Evolutionary conservation across 2,888 invertebrate species (phyloP).

Genomic region (Lepetodrilus schrolli): DNA sequence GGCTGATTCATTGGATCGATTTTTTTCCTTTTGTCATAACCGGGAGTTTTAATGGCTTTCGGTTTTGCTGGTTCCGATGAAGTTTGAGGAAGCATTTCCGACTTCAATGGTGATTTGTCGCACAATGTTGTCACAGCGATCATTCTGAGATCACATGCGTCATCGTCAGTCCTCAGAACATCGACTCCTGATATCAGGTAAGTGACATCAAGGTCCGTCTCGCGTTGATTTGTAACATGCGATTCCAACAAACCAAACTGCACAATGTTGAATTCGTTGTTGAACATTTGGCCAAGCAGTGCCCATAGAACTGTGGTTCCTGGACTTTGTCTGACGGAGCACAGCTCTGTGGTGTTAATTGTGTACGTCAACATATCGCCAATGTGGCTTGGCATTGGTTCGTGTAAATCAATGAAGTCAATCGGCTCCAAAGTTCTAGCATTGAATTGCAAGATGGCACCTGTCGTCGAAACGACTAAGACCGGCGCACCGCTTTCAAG

Average conservation of each 20-base stretch:
- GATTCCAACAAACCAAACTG: constrained; percentile 28
- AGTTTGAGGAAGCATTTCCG: constrained; percentile 61
- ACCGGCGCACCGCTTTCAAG: constrained; percentile 54
- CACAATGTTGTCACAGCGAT: constrained; percentile 50
- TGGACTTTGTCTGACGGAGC: not conserved
- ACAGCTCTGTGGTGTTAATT: not conserved
- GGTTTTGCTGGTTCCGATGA: constrained; percentile 42
- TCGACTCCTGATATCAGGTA: not conserved
- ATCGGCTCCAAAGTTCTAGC: constrained; percentile 62
- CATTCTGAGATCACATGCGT: constrained; percentile 24
- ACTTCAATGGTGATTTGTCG: constrained; percentile 64
- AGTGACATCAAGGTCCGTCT: not conserved
- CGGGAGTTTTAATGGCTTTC: not conserved
- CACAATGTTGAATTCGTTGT: constrained; percentile 36
- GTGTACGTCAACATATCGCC: not conserved
- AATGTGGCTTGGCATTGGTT: constrained; percentile 24
- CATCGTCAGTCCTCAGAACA: not conserved
- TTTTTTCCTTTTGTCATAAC: constrained; percentile 44
- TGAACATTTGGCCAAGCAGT: constrained; percentile 40
- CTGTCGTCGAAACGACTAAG: constrained; percentile 63
- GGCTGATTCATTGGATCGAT: constrained; percentile 58
- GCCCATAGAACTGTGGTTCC: constrained; percentile 14
- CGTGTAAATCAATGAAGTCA: constrained; percentile 53
- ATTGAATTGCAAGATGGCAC: constrained; percentile 62
- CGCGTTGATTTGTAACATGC: not conserved